Conservation (phyloP, 2,113 vertebrate species). For the Scomber colias region DNA sequence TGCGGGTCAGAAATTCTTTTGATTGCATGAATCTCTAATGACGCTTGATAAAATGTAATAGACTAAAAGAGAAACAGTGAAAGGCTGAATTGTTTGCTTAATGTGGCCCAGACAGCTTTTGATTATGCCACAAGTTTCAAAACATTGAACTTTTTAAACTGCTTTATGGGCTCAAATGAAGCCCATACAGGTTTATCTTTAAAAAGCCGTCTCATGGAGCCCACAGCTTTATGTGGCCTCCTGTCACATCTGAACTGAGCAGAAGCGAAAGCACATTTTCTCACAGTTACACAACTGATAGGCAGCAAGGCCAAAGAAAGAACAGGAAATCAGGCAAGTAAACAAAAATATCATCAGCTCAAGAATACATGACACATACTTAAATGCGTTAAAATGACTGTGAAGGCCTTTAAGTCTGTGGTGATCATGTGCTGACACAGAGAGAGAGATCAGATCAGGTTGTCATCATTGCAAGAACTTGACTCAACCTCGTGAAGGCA, state of each 20-base stretch:
- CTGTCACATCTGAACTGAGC: not conserved
- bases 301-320: not conserved
- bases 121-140: not conserved
- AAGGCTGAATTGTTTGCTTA: conserved; percentile 13
- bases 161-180: not conserved
- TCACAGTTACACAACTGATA: not conserved
- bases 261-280: not conserved
- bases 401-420: not conserved
- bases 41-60: not conserved
- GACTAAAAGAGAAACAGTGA: not conserved
- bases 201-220: not conserved
- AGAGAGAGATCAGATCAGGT: conserved; percentile 3
- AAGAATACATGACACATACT: not conserved
- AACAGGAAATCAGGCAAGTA: not conserved
- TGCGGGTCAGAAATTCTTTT: not conserved
- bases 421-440: conserved; percentile 1
- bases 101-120: not conserved
- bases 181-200: no score
- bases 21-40: not conserved
- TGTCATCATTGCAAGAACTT: not conserved
- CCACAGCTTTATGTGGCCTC: not conserved
- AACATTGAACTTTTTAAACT: conserved; percentile 1
- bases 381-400: no score
- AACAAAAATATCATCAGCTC: not conserved
- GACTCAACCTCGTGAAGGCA: conserved; percentile 16